Evolutionary conservation across 2,888 invertebrate species (phyloP).

Genomic region (Diaperis boleti): DNA sequence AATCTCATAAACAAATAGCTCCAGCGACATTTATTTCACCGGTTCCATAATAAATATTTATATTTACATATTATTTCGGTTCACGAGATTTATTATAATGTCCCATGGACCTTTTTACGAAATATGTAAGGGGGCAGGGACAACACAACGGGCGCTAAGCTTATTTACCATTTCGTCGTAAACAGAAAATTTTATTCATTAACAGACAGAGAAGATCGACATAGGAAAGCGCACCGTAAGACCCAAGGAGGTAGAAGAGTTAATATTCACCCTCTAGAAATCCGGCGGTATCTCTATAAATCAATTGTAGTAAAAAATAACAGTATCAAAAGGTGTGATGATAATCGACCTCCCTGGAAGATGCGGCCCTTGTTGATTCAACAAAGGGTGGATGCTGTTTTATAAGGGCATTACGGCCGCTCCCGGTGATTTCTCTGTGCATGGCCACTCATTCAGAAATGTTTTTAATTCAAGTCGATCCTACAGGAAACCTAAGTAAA

Average conservation of each 20-base stretch:
- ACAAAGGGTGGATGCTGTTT: constrained; percentile 55
- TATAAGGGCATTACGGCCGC: constrained; percentile 49
- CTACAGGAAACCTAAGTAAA: constrained; percentile 34
- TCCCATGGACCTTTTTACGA: too few species aligned
- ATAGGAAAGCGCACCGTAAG: constrained; percentile 10
- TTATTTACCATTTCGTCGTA: too few species aligned
- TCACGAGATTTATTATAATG: too few species aligned
- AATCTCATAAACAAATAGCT: too few species aligned
- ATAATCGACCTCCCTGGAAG: constrained; percentile 60
- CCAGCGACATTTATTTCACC: too few species aligned
- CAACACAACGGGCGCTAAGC: too few species aligned
- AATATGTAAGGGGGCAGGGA: too few species aligned
- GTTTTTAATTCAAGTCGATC: constrained; percentile 43
- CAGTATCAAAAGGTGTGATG: constrained; percentile 60
- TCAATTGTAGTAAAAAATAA: constrained; percentile 53
- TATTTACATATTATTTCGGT: too few species aligned
- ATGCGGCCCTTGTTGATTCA: constrained; percentile 57
- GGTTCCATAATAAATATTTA: too few species aligned
- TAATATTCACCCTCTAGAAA: constrained; percentile 43
- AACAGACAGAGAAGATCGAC: constrained; percentile 4
- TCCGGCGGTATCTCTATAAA: constrained; percentile 59
- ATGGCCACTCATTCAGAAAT: constrained; percentile 53
- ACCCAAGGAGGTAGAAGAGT: constrained; percentile 31
- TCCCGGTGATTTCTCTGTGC: constrained; percentile 47
- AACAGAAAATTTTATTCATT: constrained; percentile 32